These are phyloP conservation scores for Lathamus discolor DNA, from an alignment of 2,113 vertebrate genomes.

Conservation along the genomic window DNA sequence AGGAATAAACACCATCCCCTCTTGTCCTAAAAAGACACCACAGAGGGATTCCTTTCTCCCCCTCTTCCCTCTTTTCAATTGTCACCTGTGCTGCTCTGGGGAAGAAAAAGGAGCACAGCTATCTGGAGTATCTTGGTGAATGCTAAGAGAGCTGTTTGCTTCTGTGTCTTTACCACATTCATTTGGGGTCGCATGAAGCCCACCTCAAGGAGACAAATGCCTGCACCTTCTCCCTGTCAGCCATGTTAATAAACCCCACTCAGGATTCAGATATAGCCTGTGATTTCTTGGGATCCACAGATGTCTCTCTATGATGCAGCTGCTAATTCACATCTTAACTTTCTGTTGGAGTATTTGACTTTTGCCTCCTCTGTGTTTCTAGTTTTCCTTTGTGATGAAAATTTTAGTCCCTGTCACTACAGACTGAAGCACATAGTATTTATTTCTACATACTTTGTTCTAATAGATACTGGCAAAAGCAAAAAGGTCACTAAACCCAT, in stretches of 20 bases:
- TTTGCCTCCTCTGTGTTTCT: not conserved
- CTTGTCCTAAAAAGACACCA: not conserved
- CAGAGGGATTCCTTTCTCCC: not conserved
- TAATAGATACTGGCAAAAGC: not conserved
- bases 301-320: not conserved
- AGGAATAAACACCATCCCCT: not conserved
- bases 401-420: not conserved
- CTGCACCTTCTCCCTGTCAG: not conserved
- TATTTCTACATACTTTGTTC: not conserved
- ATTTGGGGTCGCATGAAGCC: not conserved
- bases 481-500: rapidly evolving
- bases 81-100: not conserved
- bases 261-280: not conserved
- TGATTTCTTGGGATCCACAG: not conserved
- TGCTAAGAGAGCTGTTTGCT: rapidly evolving
- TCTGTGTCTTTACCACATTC: not conserved
- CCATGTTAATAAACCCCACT: not conserved
- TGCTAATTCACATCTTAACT: not conserved
- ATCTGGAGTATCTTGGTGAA: not conserved
- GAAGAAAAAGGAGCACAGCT: not conserved
- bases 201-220: not conserved
- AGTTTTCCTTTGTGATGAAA: not conserved
- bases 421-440: not conserved
- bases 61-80: not conserved
- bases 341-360: not conserved